phyloP scores from a whole-genome alignment of 2,888 invertebrate species.

The Epistrophella euchroma region DNA sequence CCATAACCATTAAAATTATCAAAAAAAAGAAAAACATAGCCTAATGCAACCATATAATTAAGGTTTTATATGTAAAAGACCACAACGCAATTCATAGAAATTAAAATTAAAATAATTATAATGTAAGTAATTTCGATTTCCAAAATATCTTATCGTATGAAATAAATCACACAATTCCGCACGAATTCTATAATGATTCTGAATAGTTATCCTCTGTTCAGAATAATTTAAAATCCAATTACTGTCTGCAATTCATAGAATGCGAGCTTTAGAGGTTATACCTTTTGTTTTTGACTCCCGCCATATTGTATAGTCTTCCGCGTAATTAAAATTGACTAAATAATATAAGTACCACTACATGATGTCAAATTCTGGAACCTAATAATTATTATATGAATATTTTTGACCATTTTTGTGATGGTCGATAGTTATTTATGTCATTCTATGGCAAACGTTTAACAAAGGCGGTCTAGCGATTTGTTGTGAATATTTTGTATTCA shows the following conservation, averaged over 20 bases:
- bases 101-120: conserved; percentile 32
- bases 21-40: conserved; percentile 1
- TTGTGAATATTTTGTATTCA: conserved; percentile 21
- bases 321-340: conserved; percentile 63
- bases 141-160: conserved; percentile 48
- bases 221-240: conserved; percentile 46
- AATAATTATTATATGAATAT: conserved; percentile 42
- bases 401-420: conserved; percentile 55
- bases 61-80: conserved; percentile 26
- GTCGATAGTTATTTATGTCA: conserved; percentile 44
- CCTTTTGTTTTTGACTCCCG: conserved; percentile 29
- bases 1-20: conserved; percentile 29
- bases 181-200: conserved; percentile 29
- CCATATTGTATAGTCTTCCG: conserved; percentile 7
- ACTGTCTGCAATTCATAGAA: conserved; percentile 1
- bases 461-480: conserved; percentile 29
- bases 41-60: conserved; percentile 29
- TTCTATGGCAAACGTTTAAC: conserved; percentile 51
- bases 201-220: not conserved
- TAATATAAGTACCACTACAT: conserved; percentile 2
- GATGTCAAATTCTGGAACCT: conserved; percentile 2
- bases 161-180: conserved; percentile 20
- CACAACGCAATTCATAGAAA: conserved; percentile 21
- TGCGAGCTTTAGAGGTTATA: conserved; percentile 27
- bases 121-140: conserved; percentile 20